Evolutionary conservation across 2,888 invertebrate species (phyloP), one percentile per base, ranked within the genome.

Genomic region (Psylliodes chrysocephalus): DNA sequence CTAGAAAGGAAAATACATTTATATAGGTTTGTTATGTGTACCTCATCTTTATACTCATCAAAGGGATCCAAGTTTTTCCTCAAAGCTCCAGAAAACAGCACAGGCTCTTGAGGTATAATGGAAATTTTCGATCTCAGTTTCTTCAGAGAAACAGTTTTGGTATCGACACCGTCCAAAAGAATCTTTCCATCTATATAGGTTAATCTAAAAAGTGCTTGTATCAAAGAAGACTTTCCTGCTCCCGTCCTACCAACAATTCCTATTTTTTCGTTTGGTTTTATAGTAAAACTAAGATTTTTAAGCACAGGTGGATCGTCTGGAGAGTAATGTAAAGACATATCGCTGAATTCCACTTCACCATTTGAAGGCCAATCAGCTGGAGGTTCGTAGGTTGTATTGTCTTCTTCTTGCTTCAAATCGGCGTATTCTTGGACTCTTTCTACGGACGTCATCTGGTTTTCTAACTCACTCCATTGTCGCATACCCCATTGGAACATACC

Each of bases 371-470:
- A 94, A 0, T 86, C 84, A n/a, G 86, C 83, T n/a, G 87, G 87
- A 35, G 91, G 90, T 4, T 53, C 60, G 3, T 47, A 12, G 6
- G 25, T 51, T 19, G 63, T 56, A n/a, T 63, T 42, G 15, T 74
- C 71, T 7, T 44, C 15, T 71, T 92, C 92, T 0, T 88, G 73
- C 0, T 89, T 87, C 1, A 95, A 79, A 38, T 89, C 86, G 0
- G 89, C 88, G 77, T 95, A 96, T 76, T 95, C 95, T 6, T 93
- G 73, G 12, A 92, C 87, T 81, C 96, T 88, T 82, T 98, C 97
- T 0, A 98, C 96, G 7, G 93, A 91, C 2, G 93, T 94, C 93
- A 94, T 93, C 73, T 90, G 91, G 77, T 94, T 95, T 79, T 82
- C 82, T 54, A 82, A 61, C 69, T 82, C 82, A 42, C 78, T 79